Evolutionary conservation across 2,888 invertebrate genomes (phyloP), one percentile per base, ranked within the genome.

Genomic region (Callimorpha dominula): DNA sequence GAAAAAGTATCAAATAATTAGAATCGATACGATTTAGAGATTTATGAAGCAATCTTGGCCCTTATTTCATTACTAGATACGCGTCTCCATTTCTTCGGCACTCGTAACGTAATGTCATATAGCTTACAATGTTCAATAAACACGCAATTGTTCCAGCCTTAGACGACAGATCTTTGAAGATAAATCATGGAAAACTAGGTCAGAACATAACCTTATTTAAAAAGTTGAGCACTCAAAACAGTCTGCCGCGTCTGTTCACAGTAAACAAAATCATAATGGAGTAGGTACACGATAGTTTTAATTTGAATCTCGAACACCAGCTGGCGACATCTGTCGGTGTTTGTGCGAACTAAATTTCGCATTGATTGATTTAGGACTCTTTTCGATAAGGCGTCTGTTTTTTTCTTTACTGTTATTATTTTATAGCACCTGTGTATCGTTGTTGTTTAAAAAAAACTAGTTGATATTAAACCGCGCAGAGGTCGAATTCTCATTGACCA

Each of bases 251-350:
- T 49, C 74, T 84, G 69, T 65, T 75, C 75, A 65, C 62, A 63
- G 72, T 77, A 76, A 80, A 82, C 82, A 82, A 82, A 80, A 79
- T 78, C 20, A 74, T 78, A 71, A 66, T 68, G 76, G 75, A 70
- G 72, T 31, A 31, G 31, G 31, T 72, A 46, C 69, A 49, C 77
- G 76, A 79, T 80, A 80, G 77, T 82, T 79, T 77, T 76, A 80
- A 82, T 79, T 82, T 72, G 42, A 65, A 64, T 71, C 46, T 40
- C 31, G 66, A 75, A 70, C 74, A 69, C 73, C 80, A 77, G 60
- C 73, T 81, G 71, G 66, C 62, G 85, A 81, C 86, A 86, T 86
- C 86, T 86, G 71, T 86, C 66, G 79, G 68, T 71, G 80, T 71
- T 74, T 74, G 68, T 65, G 72, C 70, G 75, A 80, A 85, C 78